phyloP scores from a whole-genome alignment of 1,140 invertebrate species.

The Magallana angulata region DNA sequence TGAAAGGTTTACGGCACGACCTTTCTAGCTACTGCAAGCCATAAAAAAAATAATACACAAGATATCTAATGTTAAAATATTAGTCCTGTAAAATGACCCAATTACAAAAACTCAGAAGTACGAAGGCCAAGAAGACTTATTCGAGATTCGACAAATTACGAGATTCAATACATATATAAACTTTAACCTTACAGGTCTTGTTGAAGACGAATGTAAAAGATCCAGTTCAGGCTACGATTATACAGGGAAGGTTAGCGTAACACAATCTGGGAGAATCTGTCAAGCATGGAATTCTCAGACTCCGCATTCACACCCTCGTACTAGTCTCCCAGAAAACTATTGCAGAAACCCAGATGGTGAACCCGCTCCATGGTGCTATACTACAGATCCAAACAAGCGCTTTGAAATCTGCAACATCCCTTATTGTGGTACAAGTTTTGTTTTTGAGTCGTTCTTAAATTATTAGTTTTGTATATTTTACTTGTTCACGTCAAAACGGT shows the following conservation, averaged over 20 bases:
- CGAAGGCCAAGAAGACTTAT: no score
- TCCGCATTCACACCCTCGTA: constrained; percentile 17
- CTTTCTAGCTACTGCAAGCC: no score
- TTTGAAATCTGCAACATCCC: constrained; percentile 37
- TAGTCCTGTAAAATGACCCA: no score
- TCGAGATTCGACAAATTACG: no score
- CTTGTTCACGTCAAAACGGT: no score
- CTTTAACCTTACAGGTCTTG: no score
- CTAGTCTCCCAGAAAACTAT: constrained; percentile 7
- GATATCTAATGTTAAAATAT: no score
- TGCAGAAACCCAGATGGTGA: constrained; percentile 40
- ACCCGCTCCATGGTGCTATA: constrained; percentile 45
- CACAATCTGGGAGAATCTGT: constrained; percentile 32
- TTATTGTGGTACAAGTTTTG: constrained; percentile 30
- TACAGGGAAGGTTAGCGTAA: constrained; percentile 6
- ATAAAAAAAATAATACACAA: no score
- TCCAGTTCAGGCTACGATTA: constrained; percentile 6
- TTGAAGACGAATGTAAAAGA: not conserved
- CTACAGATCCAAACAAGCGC: constrained; percentile 1
- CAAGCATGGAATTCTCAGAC: constrained; percentile 22
- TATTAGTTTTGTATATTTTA: no score
- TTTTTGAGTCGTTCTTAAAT: not conserved
- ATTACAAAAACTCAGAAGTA: no score
- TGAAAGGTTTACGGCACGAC: no score
- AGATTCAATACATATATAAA: no score